These are phyloP conservation scores for Ophioninae sp. DNA, from an alignment of 2,888 invertebrate genomes.

Conservation along the genomic window DNA sequence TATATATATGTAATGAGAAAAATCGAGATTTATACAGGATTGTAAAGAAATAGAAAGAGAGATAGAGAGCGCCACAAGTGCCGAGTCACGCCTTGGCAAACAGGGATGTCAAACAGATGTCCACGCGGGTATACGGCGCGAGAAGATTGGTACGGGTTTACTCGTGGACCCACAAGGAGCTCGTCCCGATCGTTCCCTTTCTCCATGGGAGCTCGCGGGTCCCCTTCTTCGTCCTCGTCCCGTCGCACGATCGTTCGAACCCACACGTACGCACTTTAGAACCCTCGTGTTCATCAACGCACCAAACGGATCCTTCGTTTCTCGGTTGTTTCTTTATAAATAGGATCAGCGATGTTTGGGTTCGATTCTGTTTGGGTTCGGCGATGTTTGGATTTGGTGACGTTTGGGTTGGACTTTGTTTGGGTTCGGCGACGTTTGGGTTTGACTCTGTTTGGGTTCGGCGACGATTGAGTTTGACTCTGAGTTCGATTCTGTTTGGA, in stretches of 20 bases:
- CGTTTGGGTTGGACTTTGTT: too few relatives aligned
- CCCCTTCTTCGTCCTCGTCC: background rate
- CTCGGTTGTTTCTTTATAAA: background rate
- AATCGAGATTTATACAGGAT: conserved; percentile 53
- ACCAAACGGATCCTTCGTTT: background rate
- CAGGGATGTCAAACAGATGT: conserved; percentile 81
- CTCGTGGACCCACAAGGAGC: conserved; percentile 29
- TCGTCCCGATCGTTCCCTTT: conserved; percentile 38
- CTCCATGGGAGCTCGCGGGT: conserved; percentile 35
- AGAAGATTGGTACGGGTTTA: conserved; percentile 5
- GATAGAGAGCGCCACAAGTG: conserved; percentile 75
- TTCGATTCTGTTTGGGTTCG: too few relatives aligned
- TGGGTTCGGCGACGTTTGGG: too few relatives aligned
- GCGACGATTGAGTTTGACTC: too few relatives aligned
- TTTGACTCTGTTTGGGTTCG: too few relatives aligned
- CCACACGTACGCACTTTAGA: background rate
- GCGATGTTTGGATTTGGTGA: too few relatives aligned
- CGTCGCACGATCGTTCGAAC: background rate
- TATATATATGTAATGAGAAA: conserved; percentile 24
- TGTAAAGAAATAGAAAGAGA: conserved; percentile 16
- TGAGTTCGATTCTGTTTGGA: too few relatives aligned
- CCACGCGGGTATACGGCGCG: conserved; percentile 57
- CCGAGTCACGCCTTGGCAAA: conserved; percentile 81
- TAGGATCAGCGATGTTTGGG: too few relatives aligned
- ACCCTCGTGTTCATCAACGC: conserved; percentile 3